Conservation (phyloP, 30 jellyfish, hydroid and myxozoan genomes). For the Aurelia sp. region DNA sequence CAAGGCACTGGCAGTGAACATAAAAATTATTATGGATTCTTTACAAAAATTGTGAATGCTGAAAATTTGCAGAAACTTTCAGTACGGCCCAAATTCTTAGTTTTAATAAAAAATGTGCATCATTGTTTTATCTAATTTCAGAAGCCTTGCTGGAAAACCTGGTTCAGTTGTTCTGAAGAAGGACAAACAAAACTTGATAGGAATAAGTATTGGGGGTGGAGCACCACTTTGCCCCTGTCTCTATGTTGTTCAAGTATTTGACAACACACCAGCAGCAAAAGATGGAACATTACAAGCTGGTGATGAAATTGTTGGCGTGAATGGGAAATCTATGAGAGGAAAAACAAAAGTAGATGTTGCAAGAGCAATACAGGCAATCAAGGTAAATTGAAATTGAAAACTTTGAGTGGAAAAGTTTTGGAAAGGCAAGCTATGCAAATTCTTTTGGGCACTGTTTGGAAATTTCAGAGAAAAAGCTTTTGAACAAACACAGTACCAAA, state of each 20-base stretch:
- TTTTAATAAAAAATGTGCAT: too few species aligned
- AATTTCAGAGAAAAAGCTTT: too few species aligned
- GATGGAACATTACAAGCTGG: slow-evolving; percentile 99
- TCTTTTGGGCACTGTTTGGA: too few species aligned
- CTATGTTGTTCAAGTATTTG: slow-evolving; percentile 96
- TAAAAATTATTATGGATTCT: too few species aligned
- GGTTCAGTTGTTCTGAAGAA: slow-evolving; percentile 86
- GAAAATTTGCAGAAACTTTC: too few species aligned
- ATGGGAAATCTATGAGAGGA: slow-evolving; percentile 96
- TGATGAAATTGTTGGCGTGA: slow-evolving; percentile 97
- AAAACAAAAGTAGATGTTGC: slow-evolving; percentile 98
- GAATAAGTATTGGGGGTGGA: slow-evolving; percentile 99
- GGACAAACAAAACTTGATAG: slow-evolving; percentile 94
- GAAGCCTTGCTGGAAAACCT: slow-evolving; percentile 97
- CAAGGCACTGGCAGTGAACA: too few species aligned
- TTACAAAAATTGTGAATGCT: too few species aligned
- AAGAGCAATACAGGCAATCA: slow-evolving; percentile 90
- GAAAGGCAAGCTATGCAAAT: too few species aligned
- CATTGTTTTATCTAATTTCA: slow-evolving; percentile 1
- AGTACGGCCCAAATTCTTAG: too few species aligned
- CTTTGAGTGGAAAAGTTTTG: too few species aligned
- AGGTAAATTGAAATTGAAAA: slow-evolving; percentile 40
- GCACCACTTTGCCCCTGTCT: slow-evolving; percentile 99
- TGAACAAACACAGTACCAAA: too few species aligned
- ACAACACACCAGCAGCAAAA: slow-evolving; percentile 96